Conservation (phyloP, 1,140 invertebrate species). For the Macrosteles quadrilineatus region DNA sequence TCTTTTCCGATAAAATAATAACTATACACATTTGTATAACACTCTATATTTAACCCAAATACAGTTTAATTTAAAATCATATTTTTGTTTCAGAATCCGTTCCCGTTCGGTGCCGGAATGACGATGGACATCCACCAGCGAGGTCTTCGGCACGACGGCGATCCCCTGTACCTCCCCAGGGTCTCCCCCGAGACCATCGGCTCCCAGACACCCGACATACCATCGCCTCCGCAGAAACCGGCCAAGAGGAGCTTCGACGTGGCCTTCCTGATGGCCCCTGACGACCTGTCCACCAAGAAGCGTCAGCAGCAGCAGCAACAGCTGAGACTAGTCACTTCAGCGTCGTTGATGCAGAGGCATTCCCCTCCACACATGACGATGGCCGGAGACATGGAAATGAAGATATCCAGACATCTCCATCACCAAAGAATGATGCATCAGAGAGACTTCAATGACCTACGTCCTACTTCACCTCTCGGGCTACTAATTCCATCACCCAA, state of each 20-base stretch:
- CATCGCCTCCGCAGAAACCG: slow-evolving; percentile 29
- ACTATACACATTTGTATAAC: too few relatives aligned
- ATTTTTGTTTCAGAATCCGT: neutral
- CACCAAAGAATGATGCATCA: neutral
- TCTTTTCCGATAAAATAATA: too few relatives aligned
- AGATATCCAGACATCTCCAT: neutral
- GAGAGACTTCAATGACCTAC: neutral
- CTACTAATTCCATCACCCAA: slow-evolving; percentile 32
- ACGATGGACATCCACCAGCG: slow-evolving; percentile 44
- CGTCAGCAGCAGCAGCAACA: slow-evolving; percentile 40
- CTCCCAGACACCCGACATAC: slow-evolving; percentile 7
- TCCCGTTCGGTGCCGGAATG: slow-evolving; percentile 33
- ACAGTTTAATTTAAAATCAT: too few relatives aligned
- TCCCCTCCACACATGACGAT: slow-evolving; percentile 34
- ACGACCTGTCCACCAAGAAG: slow-evolving; percentile 69
- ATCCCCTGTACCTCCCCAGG: slow-evolving; percentile 6
- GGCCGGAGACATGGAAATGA: slow-evolving; percentile 37
- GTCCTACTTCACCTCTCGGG: slow-evolving; percentile 36
- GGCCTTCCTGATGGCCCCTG: slow-evolving; percentile 82
- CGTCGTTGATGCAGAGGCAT: slow-evolving; percentile 37
- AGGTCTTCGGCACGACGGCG: slow-evolving; percentile 29
- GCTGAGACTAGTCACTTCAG: slow-evolving; percentile 35
- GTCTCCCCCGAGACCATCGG: slow-evolving; percentile 9
- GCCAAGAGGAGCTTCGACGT: slow-evolving; percentile 74
- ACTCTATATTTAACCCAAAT: too few relatives aligned